Evolutionary conservation across 2,888 invertebrate species (phyloP), one percentile per base, ranked within the genome.

Genomic region (Plemyria rubiginata): DNA sequence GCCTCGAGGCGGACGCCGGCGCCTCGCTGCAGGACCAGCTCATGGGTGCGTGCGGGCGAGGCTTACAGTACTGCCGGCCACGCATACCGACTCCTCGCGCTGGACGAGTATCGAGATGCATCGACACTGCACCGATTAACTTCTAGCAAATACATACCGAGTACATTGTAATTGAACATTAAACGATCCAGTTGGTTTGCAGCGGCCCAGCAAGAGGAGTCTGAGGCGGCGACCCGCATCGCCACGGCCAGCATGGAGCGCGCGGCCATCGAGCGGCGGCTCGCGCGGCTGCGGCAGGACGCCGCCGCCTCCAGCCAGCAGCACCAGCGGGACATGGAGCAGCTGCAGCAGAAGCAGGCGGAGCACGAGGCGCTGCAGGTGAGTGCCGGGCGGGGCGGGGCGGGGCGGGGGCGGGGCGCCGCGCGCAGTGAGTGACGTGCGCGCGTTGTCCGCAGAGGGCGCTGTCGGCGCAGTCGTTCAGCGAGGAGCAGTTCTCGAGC

Each of bases 11-110:
- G 55, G 96, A 95, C 70, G 96, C 95, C 15, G 95, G 97, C 6
- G 96, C 96, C 40, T 97, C 98, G 0, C 92, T 99, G 57, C 97
- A 97, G 81, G 97, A 98, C 71, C 98, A 98, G 82, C 94, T 99
- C 16, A 98, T 98, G 84, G 94, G 96, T 96, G 22, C 22, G 22
- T 22, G n/a, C n/a, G n/a, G n/a, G n/a, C n/a, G n/a, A n/a, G n/a
- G n/a, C n/a, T n/a, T n/a, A n/a, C n/a, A n/a, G n/a, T n/a, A n/a
- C n/a, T n/a, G n/a, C n/a, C n/a, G n/a, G n/a, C n/a, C n/a, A n/a
- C n/a, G n/a, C n/a, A n/a, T n/a, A n/a, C n/a, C n/a, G 22, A 22
- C 3, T 22, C 22, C 22, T 22, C 22, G 22, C 22, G 22, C 2
- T 3, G 2, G 22, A 22, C 2, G 22, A 22, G 3, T 22, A 22